Conservation (phyloP, 2,888 invertebrate species). For the Drosophila bunnanda region DNA sequence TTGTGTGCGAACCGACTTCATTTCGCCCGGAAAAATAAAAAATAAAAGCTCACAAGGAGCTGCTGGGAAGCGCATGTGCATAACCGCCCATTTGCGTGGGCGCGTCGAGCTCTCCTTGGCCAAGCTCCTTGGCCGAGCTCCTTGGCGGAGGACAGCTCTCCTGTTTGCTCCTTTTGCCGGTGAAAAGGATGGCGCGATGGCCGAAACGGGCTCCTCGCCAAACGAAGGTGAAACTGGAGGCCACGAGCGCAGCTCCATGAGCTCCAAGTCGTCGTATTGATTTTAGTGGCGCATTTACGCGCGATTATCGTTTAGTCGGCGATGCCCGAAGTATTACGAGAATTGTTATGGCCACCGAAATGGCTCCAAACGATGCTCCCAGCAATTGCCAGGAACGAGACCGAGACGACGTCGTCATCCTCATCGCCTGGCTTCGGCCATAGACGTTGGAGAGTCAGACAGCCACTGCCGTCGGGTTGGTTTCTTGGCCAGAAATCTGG, state of each 20-base stretch:
- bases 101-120: conserved; percentile 26
- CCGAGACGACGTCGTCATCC: conserved; percentile 23
- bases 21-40: conserved; percentile 37
- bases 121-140: conserved; percentile 25
- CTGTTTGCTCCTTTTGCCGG: conserved; percentile 1
- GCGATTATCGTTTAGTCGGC: conserved; percentile 84
- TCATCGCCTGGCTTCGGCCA: conserved; percentile 39
- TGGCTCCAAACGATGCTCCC: conserved; percentile 70
- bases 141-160: neutral
- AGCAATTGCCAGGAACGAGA: conserved; percentile 52
- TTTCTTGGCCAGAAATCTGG: conserved; percentile 4
- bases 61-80: conserved; percentile 79
- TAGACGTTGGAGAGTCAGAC: conserved; percentile 13
- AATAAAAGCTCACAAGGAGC: conserved; percentile 34
- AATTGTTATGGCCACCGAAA: conserved; percentile 83
- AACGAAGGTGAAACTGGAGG: conserved; percentile 66
- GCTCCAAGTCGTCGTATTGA: conserved; percentile 79
- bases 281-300: conserved; percentile 84
- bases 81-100: conserved; percentile 66
- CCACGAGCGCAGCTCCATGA: conserved; percentile 34
- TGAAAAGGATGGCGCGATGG: conserved; percentile 64
- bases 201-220: conserved; percentile 23
- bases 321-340: conserved; percentile 82
- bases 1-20: conserved; percentile 51
- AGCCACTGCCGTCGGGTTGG: conserved; percentile 17